Evolutionary conservation across 2,888 invertebrate genomes (phyloP), one percentile per base, ranked within the genome.

Genomic region (Serripes groenlandicus): DNA sequence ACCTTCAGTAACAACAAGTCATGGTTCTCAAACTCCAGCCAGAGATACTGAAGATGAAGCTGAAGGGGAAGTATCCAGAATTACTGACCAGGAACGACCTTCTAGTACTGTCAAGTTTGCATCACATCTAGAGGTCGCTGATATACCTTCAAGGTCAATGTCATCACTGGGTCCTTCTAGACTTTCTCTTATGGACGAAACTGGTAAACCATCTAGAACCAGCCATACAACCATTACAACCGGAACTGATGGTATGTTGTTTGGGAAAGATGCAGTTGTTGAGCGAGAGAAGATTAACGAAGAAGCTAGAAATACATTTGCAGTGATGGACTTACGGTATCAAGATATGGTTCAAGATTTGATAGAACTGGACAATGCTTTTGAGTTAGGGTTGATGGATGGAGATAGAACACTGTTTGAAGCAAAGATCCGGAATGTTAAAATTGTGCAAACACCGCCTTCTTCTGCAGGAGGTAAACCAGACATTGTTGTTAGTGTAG

Each of bases 261-360:
- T 90, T 72, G 91, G 91, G 69, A 80, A 90, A 30, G 92, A 92
- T 60, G 88, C 90, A 30, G 81, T 89, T 7, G 71, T 80, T 28
- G 92, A 92, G 79, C 81, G 91, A 28, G 90, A 91, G 54, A 91
- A 89, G 62, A 86, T 92, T 0, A 88, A 90, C 64, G 84, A 87
- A 64, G 90, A 90, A 72, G 90, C 91, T 18, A 77, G 85, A 37
- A 86, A 89, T 42, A 89, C 89, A 18, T 92, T 88, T 78, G 78
- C 82, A 23, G 90, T 88, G 26, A 85, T 92, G 74, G 88, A 91
- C 81, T 60, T 70, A 11, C 77, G 92, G n/a, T 92, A 92, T 75
- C 73, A 78, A 34, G 86, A 85, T 49, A 87, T 92, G 87, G 87
- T 86, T 23, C 81, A 89, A 15, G 87, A 90, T 58, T 76, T 92